Percentiles rank a stretch among this genome's conserved stretches.
These are phyloP conservation scores for Lasaia peninsularis DNA, from an alignment of 1,140 invertebrate genomes.

Conservation along the genomic window DNA sequence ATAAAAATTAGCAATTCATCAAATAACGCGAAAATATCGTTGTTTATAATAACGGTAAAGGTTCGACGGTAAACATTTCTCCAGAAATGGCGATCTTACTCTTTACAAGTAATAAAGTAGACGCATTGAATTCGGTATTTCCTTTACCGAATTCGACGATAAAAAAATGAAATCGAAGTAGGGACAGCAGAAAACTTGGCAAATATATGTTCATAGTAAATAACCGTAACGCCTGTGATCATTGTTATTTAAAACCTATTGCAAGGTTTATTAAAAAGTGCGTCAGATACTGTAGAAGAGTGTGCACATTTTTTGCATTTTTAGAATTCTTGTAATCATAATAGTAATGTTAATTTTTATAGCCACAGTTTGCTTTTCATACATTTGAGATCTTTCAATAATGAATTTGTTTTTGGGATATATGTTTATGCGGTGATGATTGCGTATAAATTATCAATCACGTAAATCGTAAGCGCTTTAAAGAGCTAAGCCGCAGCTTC, in stretches of 20 bases:
- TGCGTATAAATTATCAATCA: too few relatives aligned
- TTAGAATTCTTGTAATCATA: not conserved
- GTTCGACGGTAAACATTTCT: constrained; percentile 32
- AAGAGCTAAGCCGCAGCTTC: too few relatives aligned
- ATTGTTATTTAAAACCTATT: too few relatives aligned
- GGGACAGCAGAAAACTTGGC: constrained; percentile 17
- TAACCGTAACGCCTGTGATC: not conserved
- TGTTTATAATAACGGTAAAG: constrained; percentile 33
- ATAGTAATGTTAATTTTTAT: too few relatives aligned
- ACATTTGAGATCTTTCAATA: too few relatives aligned
- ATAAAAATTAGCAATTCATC: constrained; percentile 27
- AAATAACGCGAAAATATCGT: constrained; percentile 4
- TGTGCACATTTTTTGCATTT: too few relatives aligned
- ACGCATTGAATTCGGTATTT: constrained; percentile 34
- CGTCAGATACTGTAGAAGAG: too few relatives aligned
- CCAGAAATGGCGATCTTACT: constrained; percentile 37
- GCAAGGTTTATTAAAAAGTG: too few relatives aligned
- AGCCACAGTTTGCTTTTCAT: too few relatives aligned
- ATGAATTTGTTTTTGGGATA: too few relatives aligned
- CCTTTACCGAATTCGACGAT: constrained; percentile 27
- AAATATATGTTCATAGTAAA: not conserved
- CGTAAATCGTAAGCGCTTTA: too few relatives aligned
- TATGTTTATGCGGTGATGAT: too few relatives aligned
- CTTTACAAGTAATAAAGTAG: constrained; percentile 32
- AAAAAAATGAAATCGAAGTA: constrained; percentile 29